Percentiles rank a stretch among this genome's conserved stretches.
Evolutionary conservation across 2,113 vertebrate species (phyloP).

Genomic region (Scalopus aquaticus): DNA sequence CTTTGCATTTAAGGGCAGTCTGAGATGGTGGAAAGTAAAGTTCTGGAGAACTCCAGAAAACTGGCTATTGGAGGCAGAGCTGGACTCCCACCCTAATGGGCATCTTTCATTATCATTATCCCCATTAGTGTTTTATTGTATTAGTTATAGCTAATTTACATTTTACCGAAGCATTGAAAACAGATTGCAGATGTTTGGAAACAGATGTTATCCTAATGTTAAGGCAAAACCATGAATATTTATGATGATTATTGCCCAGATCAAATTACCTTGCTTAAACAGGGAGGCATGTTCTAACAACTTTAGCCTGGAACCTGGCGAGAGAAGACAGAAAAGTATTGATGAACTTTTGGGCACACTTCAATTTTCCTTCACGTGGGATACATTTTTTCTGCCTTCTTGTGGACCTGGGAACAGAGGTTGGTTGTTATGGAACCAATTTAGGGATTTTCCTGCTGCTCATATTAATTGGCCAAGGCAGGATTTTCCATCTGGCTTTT

Average conservation of each 20-base stretch:
- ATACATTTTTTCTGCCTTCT: conserved; percentile 66
- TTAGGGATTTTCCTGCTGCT: conserved; percentile 69
- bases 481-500: conserved; percentile 71
- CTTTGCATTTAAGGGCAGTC: conserved; percentile 35
- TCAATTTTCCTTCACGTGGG: conserved; percentile 75
- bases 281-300: conserved; percentile 80
- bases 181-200: conserved; percentile 91
- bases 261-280: conserved; percentile 84
- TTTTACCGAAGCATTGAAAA: conserved; percentile 90
- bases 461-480: conserved; percentile 34
- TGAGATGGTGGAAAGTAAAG: conserved; percentile 47
- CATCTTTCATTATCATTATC: conserved; percentile 89
- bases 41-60: conserved; percentile 74
- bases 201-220: conserved; percentile 91
- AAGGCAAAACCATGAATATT: conserved; percentile 91
- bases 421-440: conserved; percentile 77
- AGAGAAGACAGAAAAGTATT: conserved; percentile 83
- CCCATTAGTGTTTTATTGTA: conserved; percentile 90
- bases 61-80: conserved; percentile 30
- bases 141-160: conserved; percentile 91
- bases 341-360: conserved; percentile 71
- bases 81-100: conserved; percentile 83
- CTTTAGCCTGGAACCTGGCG: conserved; percentile 77
- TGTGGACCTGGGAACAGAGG: conserved; percentile 73
- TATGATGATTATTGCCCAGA: conserved; percentile 86